phyloP scores from a whole-genome alignment of 2,797 vertebrate species.

The Aphelocoma californica region DNA sequence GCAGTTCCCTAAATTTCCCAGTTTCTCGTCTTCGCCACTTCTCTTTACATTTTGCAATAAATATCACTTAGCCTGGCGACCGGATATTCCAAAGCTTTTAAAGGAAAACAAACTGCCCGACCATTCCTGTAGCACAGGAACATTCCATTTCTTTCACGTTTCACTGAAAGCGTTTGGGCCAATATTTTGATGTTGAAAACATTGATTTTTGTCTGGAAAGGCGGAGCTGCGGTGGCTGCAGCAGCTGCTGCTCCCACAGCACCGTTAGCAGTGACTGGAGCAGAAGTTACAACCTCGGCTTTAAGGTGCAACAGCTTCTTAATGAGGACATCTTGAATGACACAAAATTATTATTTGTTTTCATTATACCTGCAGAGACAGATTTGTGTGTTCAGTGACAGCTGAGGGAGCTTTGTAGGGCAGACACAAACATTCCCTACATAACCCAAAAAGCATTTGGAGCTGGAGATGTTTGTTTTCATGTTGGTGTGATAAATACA shows the following conservation, averaged over 20 bases:
- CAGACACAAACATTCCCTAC: not conserved
- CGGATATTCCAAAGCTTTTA: not conserved
- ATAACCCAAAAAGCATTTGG: not conserved
- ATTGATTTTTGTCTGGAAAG: not conserved
- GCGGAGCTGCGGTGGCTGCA: not conserved
- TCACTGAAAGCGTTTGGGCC: not conserved
- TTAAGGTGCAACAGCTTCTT: not conserved
- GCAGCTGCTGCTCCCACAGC: not conserved
- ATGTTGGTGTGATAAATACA: not conserved
- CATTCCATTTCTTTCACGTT: not conserved
- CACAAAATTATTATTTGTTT: not conserved
- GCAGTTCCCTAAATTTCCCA: not conserved
- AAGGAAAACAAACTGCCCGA: not conserved
- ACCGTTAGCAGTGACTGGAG: too few relatives aligned
- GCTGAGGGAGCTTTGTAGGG: not conserved
- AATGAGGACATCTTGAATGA: rapidly evolving
- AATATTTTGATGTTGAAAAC: not conserved
- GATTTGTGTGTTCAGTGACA: not conserved
- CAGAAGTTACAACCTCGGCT: not conserved
- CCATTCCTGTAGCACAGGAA: not conserved
- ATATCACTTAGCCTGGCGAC: not conserved
- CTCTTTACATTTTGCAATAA: not conserved
- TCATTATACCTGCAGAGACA: not conserved
- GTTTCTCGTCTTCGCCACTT: not conserved
- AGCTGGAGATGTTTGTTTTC: not conserved